Conservation (phyloP, 2,797 vertebrate species). For the Micrastur ruficollis region DNA sequence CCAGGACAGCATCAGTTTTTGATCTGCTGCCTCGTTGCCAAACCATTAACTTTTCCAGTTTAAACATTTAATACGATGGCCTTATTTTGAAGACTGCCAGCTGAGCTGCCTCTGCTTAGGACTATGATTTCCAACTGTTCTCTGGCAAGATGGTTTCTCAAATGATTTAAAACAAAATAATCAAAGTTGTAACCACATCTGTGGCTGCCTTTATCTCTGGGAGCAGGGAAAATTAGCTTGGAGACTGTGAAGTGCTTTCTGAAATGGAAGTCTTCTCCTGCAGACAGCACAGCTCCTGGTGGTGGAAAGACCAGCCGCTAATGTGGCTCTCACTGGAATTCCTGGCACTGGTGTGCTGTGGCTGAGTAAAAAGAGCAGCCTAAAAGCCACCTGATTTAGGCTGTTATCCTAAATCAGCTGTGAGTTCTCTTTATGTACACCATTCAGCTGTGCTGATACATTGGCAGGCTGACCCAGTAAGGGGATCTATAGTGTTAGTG, state of each 20-base stretch:
- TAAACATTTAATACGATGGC: neutral
- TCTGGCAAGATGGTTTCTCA: constrained; percentile 37
- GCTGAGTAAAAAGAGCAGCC: constrained; percentile 5
- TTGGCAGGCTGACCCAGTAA: constrained; percentile 31
- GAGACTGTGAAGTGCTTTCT: neutral
- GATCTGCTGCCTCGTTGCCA: neutral
- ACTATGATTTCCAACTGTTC: constrained; percentile 31
- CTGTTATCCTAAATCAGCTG: neutral
- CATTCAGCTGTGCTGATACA: constrained; percentile 42
- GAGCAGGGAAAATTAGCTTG: neutral
- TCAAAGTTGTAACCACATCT: constrained; percentile 32
- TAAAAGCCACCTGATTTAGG: constrained; percentile 5
- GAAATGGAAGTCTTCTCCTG: constrained; percentile 19
- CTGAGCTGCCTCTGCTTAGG: constrained; percentile 9
- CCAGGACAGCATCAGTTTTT: neutral
- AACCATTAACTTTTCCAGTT: neutral
- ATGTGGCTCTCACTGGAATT: constrained; percentile 27
- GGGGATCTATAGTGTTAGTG: constrained; percentile 41
- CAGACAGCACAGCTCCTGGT: neutral
- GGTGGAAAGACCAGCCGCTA: constrained; percentile 4
- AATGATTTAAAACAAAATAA: constrained; percentile 3
- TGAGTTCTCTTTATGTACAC: constrained; percentile 29
- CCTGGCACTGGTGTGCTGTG: neutral
- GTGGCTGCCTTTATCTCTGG: neutral
- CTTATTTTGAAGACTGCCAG: constrained; percentile 23